Conservation (phyloP, 2,888 invertebrate species). For the Diloba caeruleocephala region DNA sequence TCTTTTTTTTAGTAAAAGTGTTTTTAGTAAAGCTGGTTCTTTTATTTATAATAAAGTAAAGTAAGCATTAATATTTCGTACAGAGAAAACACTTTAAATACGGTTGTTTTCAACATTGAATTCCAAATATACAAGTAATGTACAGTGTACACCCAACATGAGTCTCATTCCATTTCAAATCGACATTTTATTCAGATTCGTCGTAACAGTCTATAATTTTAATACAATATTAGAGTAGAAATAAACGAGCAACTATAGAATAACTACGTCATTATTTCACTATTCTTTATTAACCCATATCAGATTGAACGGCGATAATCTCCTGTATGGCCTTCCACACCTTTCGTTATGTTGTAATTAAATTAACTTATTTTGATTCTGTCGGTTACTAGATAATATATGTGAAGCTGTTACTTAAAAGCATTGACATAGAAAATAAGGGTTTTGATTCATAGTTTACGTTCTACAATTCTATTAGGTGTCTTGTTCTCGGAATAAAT, state of each 20-base stretch:
- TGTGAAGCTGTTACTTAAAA: background rate
- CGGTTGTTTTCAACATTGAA: constrained; percentile 30
- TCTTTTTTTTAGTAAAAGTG: constrained; percentile 5
- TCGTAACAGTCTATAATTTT: constrained; percentile 22
- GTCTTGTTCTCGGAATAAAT: constrained; percentile 10
- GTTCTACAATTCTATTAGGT: constrained; percentile 20
- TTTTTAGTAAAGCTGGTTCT: too few species aligned
- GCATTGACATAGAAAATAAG: too few species aligned
- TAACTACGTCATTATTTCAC: too few species aligned
- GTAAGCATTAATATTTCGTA: too few species aligned
- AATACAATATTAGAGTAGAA: constrained; percentile 10
- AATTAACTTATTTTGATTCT: background rate
- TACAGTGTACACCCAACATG: constrained; percentile 20
- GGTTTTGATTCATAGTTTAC: constrained; percentile 9
- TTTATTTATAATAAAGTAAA: too few species aligned
- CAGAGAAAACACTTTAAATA: too few species aligned
- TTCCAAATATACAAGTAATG: constrained; percentile 19
- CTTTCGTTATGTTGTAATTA: too few species aligned
- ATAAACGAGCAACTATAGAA: too few species aligned
- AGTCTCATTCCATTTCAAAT: constrained; percentile 26
- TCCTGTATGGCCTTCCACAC: too few species aligned
- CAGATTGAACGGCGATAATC: too few species aligned
- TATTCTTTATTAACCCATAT: too few species aligned
- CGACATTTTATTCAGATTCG: constrained; percentile 32
- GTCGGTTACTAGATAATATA: background rate